Base-by-base conservation (phyloP, 2,888 invertebrate species). In the Cabera pusaria region DNA sequence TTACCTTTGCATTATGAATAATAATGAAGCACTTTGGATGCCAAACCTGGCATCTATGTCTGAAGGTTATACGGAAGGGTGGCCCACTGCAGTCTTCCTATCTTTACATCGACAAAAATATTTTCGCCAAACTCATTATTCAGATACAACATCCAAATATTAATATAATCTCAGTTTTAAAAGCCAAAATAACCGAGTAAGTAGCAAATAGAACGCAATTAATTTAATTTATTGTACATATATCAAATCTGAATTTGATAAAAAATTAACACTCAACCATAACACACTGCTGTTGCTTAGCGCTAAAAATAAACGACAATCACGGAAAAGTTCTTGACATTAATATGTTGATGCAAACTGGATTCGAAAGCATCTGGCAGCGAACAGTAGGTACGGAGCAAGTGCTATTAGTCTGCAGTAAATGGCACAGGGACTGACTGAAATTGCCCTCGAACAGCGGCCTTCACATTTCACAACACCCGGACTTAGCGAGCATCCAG, bases 381-480 rank as follows among this genome's bases (percentile, higher is more conserved):
- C 48, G 47, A 37, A 11, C 24, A 34, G n/a, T n/a, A n/a, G n/a
- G 38, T 49, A 32, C 41, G 23, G 49, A 59, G 56, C 50, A 29
- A 52, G 44, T 44, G 47, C 39, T 51, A 50, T 47, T 59, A 52
- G 44, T 52, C 51, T 59, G 59, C 66, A 64, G 67, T 76, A 83
- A 86, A 84, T 82, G 83, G 78, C 80, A 77, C 84, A 82, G 83
- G 86, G 85, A 82, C 77, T 65, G 76, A 58, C 65, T 71, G 70
- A 72, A 76, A 74, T 68, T 73, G 80, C 81, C 74, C 77, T 81
- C 79, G 77, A 71, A 72, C 59, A 33, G 54, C 67, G 86, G 72
- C 87, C 87, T 88, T 88, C 87, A 84, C 87, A 88, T 88, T 88
- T 86, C 65, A 73, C 77, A 74, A 79, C 65, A 87, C 85, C 87